phyloP scores from a whole-genome alignment of 2,113 vertebrate genomes.

The Mastomys coucha region DNA sequence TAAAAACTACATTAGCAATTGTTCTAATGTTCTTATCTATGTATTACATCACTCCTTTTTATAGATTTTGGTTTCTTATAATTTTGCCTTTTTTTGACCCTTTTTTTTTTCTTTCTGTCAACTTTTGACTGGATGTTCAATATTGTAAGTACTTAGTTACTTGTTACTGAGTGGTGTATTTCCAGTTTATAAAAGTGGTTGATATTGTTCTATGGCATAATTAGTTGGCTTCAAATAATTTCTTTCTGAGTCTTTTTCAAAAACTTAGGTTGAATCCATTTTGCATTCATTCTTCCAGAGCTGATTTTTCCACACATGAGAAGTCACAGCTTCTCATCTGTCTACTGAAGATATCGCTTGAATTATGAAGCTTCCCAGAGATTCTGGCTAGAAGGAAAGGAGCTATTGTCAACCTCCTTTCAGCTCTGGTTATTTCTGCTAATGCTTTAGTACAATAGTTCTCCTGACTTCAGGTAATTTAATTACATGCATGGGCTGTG shows the following conservation, averaged over 20 bases:
- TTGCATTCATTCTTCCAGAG: background rate
- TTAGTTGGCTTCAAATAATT: background rate
- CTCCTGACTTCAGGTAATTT: slow-evolving; percentile 5
- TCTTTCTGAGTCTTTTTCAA: background rate
- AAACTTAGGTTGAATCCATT: background rate
- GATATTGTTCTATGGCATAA: background rate
- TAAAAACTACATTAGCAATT: background rate
- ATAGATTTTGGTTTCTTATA: background rate
- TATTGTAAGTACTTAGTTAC: background rate
- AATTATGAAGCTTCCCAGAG: background rate
- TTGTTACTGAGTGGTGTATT: background rate
- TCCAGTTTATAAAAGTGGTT: background rate
- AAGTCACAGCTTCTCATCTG: background rate
- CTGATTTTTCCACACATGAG: background rate
- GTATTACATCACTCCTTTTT: background rate
- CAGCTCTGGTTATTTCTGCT: background rate
- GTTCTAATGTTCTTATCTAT: background rate
- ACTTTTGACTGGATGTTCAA: background rate
- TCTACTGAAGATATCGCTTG: background rate
- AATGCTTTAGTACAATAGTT: background rate
- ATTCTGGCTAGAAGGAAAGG: background rate
- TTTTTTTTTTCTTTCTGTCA: background rate
- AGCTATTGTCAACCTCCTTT: background rate
- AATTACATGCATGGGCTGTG: background rate
- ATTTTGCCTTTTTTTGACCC: background rate